Conservation (phyloP, 2,888 invertebrate genomes). For the Hecatera dysodea region DNA sequence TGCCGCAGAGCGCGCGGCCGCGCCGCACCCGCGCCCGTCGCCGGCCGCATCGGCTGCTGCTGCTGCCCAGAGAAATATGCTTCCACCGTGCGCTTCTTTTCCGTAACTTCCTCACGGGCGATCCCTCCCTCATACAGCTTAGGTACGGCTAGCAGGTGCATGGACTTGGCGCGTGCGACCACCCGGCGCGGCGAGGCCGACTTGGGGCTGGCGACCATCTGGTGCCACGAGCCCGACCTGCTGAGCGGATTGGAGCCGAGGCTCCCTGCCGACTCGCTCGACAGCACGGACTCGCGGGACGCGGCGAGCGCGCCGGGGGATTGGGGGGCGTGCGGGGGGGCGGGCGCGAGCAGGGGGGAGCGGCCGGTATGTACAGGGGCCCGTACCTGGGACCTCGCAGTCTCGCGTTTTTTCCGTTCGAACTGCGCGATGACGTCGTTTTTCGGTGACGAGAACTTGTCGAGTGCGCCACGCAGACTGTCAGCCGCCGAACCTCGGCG, state of each 20-base stretch:
- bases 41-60: slow-evolving; percentile 70
- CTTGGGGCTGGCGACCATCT: slow-evolving; percentile 89
- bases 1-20: slow-evolving; percentile 71
- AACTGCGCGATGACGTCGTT: slow-evolving; percentile 77
- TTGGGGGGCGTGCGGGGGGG: slow-evolving; percentile 76
- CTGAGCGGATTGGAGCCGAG: slow-evolving; percentile 76
- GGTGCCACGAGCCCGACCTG: slow-evolving; percentile 96
- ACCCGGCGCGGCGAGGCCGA: slow-evolving; percentile 84
- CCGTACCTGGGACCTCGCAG: slow-evolving; percentile 79
- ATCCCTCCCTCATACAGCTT: slow-evolving; percentile 96
- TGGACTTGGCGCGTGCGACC: slow-evolving; percentile 92
- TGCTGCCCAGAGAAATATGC: slow-evolving; percentile 92
- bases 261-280: slow-evolving; percentile 80
- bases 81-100: slow-evolving; percentile 94
- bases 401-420: slow-evolving; percentile 76
- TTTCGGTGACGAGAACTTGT: slow-evolving; percentile 85
- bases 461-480: slow-evolving; percentile 90
- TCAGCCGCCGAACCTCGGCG: slow-evolving; percentile 76
- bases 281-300: slow-evolving; percentile 81
- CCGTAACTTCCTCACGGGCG: slow-evolving; percentile 92
- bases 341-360: slow-evolving; percentile 75
- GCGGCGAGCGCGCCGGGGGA: slow-evolving; percentile 75
- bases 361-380: slow-evolving; percentile 76
- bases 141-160: slow-evolving; percentile 93
- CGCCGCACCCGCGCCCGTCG: slow-evolving; percentile 27